Evolutionary conservation across 2,888 invertebrate species (phyloP).

Genomic region (Melipona beecheii): DNA sequence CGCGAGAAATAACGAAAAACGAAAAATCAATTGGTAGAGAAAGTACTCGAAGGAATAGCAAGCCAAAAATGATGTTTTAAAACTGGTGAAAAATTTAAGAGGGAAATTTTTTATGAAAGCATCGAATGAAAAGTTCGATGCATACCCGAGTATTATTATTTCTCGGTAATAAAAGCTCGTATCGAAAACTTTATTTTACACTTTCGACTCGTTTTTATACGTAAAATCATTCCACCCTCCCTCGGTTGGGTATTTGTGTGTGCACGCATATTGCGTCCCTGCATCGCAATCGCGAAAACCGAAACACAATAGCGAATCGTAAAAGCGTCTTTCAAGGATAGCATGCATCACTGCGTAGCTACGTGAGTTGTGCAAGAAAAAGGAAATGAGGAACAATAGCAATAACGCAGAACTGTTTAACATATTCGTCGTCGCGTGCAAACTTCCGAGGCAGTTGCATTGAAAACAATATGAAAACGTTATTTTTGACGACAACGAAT

Average conservation of each 20-base stretch:
- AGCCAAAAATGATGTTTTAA: neutral
- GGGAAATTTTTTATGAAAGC: no score
- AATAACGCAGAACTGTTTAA: neutral
- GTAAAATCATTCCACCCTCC: neutral
- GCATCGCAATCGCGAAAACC: neutral
- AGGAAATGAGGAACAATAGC: neutral
- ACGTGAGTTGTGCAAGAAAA: neutral
- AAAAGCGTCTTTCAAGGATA: neutral
- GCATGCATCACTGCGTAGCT: constrained; percentile 2
- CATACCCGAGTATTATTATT: neutral
- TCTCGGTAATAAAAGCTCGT: neutral
- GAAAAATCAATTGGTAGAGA: neutral
- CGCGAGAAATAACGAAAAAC: neutral
- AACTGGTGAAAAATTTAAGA: neutral
- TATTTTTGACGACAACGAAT: neutral
- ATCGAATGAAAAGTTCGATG: neutral
- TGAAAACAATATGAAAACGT: neutral
- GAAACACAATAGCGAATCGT: neutral
- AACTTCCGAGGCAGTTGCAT: neutral
- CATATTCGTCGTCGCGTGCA: neutral
- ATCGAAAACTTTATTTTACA: neutral
- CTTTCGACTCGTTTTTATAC: neutral
- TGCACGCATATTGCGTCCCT: neutral
- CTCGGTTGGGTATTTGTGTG: no score
- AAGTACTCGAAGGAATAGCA: neutral